These are phyloP conservation scores for Drosophila pandora DNA, from an alignment of 1,140 invertebrate species.

Conservation along the genomic window DNA sequence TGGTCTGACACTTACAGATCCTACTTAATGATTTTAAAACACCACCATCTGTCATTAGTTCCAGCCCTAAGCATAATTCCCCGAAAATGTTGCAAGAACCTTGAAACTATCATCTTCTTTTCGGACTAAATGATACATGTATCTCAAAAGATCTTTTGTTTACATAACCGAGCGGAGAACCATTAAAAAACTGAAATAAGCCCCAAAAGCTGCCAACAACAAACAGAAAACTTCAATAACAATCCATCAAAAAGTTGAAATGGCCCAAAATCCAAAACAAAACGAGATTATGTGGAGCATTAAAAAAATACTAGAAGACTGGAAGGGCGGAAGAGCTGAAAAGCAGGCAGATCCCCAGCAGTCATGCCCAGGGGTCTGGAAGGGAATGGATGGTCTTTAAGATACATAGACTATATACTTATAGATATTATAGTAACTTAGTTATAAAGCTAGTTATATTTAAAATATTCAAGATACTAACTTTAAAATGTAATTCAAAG, in stretches of 20 bases:
- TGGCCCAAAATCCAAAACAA: slow-evolving; percentile 61
- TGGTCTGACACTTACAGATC: not conserved
- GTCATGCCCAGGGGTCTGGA: slow-evolving; percentile 56
- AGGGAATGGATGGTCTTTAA: slow-evolving; percentile 56
- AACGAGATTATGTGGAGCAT: slow-evolving; percentile 71
- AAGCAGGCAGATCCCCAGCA: slow-evolving; percentile 28
- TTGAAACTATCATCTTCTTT: slow-evolving; percentile 38
- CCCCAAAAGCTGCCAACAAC: slow-evolving; percentile 40
- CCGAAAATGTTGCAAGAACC: slow-evolving; percentile 31
- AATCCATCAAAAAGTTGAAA: slow-evolving; percentile 71
- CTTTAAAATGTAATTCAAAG: no score
- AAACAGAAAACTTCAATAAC: slow-evolving; percentile 55
- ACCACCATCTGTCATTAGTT: slow-evolving; percentile 24
- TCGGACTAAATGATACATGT: slow-evolving; percentile 13
- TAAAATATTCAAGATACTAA: not conserved
- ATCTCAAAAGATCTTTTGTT: slow-evolving; percentile 49
- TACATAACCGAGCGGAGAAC: slow-evolving; percentile 42
- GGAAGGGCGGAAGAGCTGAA: slow-evolving; percentile 18
- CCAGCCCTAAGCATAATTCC: slow-evolving; percentile 13
- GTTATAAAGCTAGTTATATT: no score
- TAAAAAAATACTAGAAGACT: slow-evolving; percentile 42
- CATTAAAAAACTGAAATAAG: slow-evolving; percentile 57
- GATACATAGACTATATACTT: no score
- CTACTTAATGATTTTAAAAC: not conserved
- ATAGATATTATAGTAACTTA: no score